These are phyloP conservation scores for Lasiurus cinereus DNA, from an alignment of 2,113 vertebrate species.

Conservation along the genomic window DNA sequence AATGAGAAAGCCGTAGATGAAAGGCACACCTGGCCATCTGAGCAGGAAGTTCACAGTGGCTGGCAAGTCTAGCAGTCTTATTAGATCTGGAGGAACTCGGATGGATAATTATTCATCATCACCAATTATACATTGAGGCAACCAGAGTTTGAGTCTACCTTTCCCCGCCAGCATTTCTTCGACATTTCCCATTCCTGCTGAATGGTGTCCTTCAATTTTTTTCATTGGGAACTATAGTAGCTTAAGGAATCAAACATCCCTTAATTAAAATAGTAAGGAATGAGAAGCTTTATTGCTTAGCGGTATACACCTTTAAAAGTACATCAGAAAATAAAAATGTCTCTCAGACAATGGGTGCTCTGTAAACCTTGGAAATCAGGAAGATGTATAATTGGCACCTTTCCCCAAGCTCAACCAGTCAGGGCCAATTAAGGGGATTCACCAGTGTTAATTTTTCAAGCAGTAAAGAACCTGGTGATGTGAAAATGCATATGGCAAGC, in stretches of 20 bases:
- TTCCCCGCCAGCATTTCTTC: not conserved
- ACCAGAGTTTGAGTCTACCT: not conserved
- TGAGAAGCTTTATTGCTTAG: constrained; percentile 44
- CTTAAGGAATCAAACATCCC: not conserved
- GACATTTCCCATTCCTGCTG: not conserved
- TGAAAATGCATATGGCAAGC: constrained; percentile 83
- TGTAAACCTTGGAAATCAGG: not conserved
- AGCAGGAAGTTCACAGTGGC: not conserved
- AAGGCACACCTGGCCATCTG: not conserved
- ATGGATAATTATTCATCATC: not conserved
- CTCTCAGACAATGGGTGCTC: constrained; percentile 26
- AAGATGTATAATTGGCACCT: constrained; percentile 39
- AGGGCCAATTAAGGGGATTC: constrained; percentile 63
- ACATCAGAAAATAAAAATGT: constrained; percentile 56
- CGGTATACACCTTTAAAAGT: constrained; percentile 50
- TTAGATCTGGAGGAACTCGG: not conserved
- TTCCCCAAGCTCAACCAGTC: constrained; percentile 51
- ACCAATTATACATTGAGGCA: not conserved
- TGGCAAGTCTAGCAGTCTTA: not conserved
- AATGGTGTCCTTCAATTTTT: not conserved
- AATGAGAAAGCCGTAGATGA: not conserved
- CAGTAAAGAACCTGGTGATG: constrained; percentile 79
- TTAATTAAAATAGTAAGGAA: constrained; percentile 3
- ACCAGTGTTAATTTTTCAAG: constrained; percentile 56
- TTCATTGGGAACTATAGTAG: not conserved